Evolutionary conservation across 2,888 invertebrate species (phyloP), one percentile per base, ranked within the genome.

Genomic region (Orchesellides sinensis): DNA sequence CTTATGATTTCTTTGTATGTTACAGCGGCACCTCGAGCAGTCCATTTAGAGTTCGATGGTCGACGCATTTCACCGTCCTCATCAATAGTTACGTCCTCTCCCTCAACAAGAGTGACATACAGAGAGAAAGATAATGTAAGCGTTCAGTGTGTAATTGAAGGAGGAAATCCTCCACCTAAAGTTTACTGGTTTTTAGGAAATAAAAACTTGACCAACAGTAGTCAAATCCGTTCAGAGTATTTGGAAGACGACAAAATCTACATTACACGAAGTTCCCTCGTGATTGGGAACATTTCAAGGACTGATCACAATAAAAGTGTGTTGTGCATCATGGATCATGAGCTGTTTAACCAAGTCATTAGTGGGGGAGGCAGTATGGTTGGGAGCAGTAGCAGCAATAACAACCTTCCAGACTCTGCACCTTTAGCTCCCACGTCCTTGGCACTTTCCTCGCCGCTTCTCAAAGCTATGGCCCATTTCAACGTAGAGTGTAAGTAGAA

Each of bases 231-330:
- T 61, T 86, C 86, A 10, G 85, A 85, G 73, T 87, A 82, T 75
- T 80, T 88, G 84, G 88, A 88, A 66, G 88, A 88, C 77, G 85
- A 86, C 73, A 87, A 86, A 84, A 82, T 86, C 65, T 87, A 89
- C 84, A 87, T 89, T 89, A 87, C 89, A 17, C 89, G 90, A 87
- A 94, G 93, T 89, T 93, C 94, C 89, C 92, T 95, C 86, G 91
- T 94, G 89, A 90, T 95, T 89, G 92, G 94, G 90, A 92, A 94
- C 83, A 95, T 96, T 59, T 93, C 95, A 84, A 92, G 96, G 49
- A 95, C 95, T 83, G 94, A 96, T 89, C 96, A 97, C 91, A 96
- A 96, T 90, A 96, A 96, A 54, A 94, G 96, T 72, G 93, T 97
- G 83, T 92, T 94, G 85, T 97, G 97, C 90, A 93, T 93, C 86